Base-by-base conservation (phyloP, 2,797 vertebrate genomes). In the Buceros bicornis region DNA sequence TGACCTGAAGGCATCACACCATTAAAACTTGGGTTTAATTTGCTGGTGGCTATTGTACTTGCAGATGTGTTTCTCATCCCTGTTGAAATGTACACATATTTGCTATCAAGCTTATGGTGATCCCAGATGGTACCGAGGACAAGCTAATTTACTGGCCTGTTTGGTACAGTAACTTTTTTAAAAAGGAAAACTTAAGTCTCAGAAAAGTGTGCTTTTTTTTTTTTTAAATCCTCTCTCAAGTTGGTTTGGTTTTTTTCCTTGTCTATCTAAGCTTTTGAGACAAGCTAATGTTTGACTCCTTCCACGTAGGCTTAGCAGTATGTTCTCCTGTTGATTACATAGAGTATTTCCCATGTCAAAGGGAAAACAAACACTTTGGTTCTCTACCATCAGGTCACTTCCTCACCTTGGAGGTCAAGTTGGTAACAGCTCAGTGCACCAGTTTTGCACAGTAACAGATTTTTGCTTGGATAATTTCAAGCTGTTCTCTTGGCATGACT, bases 1-100 rank as follows among this genome's bases (percentile, higher is more conserved):
- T 95, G 84, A 96, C 89, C 77, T 95, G 69, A 92, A 95, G 91
- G 65, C 60, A 47, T 95, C 88, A 70, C 54, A 93, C 51, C 35
- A 24, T 97, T 95, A 91, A 90, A 82, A 87, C 90, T 96, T 94
- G 87, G 57, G 96, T 96, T 98, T 95, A 95, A 93, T 97, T 97
- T 97, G 83, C 91, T 90, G 28, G 91, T 97, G 95, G 95, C 71
- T 93, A 10, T 87, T 87, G 67, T 92, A 83, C 90, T 97, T 96
- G 90, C 85, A 95, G 83, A 77, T 95, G 87, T 62, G 79, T 93
- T 96, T 96, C 81, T 97, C 74, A 96, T 87, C 85, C 29, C 20
- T 69, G 62, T 91, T 97, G 89, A 89, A 95, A 13, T 88, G 42
- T 97, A 70, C 57, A 35, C 15, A 4, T 70, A 78, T 25, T 85